A percentile compares a stretch with the other conserved stretches of the same genome.
Conservation (phyloP, 1,140 invertebrate genomes). For the Mylabris phalerata region DNA sequence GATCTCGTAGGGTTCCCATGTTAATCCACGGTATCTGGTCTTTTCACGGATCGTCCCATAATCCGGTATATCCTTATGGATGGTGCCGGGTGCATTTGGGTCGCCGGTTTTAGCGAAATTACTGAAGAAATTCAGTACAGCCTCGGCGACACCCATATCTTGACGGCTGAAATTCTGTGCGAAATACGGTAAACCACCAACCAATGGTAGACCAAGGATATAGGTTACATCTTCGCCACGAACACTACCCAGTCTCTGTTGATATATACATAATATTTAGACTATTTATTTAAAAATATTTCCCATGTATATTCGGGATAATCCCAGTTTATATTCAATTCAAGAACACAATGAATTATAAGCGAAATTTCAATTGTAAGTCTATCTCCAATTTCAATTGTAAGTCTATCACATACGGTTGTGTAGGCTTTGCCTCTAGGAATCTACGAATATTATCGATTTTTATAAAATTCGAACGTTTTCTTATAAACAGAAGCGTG, state of each 20-base stretch:
- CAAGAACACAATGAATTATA: too few species aligned
- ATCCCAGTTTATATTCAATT: too few species aligned
- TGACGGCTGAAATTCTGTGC: constrained; percentile 67
- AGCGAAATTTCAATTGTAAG: too few species aligned
- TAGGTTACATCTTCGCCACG: constrained; percentile 81
- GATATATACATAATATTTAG: constrained; percentile 21
- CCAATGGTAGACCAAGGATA: constrained; percentile 78
- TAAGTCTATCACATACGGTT: too few species aligned
- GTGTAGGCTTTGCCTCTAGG: too few species aligned
- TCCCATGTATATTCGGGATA: too few species aligned
- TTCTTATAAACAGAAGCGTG: too few species aligned
- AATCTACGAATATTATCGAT: too few species aligned
- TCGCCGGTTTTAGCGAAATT: constrained; percentile 71
- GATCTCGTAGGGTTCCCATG: constrained; percentile 68
- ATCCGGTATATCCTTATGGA: constrained; percentile 43
- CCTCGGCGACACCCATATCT: constrained; percentile 68
- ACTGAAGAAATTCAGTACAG: constrained; percentile 65
- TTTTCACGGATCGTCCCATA: constrained; percentile 53
- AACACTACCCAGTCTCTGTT: constrained; percentile 68
- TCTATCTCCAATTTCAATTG: too few species aligned
- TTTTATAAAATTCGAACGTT: too few species aligned
- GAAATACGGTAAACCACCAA: constrained; percentile 56
- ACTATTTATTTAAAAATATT: too few species aligned
- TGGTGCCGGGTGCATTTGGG: constrained; percentile 54
- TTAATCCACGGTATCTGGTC: constrained; percentile 51